phyloP scores from a whole-genome alignment of 2,888 invertebrate species.

The Danaus chrysippus region DNA sequence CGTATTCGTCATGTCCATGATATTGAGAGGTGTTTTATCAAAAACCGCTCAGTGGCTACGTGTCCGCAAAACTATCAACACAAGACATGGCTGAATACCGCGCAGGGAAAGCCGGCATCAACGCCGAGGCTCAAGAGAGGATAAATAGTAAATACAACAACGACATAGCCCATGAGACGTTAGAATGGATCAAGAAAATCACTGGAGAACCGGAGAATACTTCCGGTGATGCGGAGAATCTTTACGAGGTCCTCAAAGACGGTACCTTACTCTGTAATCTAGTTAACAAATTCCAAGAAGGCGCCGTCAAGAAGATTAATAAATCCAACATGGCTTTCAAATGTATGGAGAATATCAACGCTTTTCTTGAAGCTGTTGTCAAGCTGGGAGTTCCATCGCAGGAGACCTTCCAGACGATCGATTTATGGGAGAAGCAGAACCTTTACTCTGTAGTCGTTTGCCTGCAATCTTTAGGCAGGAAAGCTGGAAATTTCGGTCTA shows the following conservation, averaged over 20 bases:
- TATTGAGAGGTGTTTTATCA: constrained; percentile 63
- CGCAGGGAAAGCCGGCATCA: constrained; percentile 73
- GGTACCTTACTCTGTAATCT: constrained; percentile 94
- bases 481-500: constrained; percentile 90
- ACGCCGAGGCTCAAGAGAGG: constrained; percentile 75
- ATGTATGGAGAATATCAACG: constrained; percentile 99
- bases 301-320: constrained; percentile 95
- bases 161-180: constrained; percentile 92
- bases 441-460: constrained; percentile 97
- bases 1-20: constrained; percentile 50
- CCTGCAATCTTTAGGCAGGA: constrained; percentile 95
- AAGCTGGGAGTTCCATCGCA: constrained; percentile 94
- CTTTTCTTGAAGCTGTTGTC: constrained; percentile 91
- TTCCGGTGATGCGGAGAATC: constrained; percentile 92
- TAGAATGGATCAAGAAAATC: constrained; percentile 94
- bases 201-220: constrained; percentile 90
- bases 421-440: constrained; percentile 97
- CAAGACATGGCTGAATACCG: constrained; percentile 70
- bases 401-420: constrained; percentile 98
- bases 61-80: constrained; percentile 62
- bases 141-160: constrained; percentile 98
- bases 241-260: constrained; percentile 93
- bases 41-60: constrained; percentile 68
- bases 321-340: constrained; percentile 95
- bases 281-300: constrained; percentile 91